Evolutionary conservation across 2,888 invertebrate genomes (phyloP).

Genomic region (Thera obeliscata): DNA sequence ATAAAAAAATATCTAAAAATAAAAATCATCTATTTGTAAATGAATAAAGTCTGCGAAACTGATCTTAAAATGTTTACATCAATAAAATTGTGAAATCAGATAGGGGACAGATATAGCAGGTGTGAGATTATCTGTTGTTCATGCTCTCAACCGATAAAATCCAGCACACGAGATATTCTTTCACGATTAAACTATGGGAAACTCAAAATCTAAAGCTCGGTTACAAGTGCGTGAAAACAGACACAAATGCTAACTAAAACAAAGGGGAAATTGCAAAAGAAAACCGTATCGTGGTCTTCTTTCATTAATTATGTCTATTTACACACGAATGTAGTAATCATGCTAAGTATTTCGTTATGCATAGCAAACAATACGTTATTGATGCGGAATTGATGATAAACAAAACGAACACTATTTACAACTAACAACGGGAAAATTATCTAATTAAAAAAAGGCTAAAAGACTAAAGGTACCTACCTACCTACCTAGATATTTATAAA

Average conservation of each 20-base stretch:
- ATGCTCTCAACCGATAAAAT: conserved; percentile 11
- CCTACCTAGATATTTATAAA: neutral
- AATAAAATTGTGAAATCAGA: neutral
- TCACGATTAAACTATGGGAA: conserved; percentile 30
- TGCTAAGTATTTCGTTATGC: conserved; percentile 46
- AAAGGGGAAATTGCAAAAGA: conserved; percentile 44
- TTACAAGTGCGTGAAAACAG: conserved; percentile 46
- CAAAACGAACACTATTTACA: conserved; percentile 6
- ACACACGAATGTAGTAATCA: conserved; percentile 42
- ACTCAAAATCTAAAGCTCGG: conserved; percentile 31
- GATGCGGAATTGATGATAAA: conserved; percentile 35
- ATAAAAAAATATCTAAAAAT: no score
- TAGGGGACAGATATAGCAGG: neutral
- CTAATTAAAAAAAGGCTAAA: neutral
- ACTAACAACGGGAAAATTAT: conserved; percentile 1
- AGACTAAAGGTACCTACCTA: no score
- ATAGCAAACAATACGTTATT: conserved; percentile 41
- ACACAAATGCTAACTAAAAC: conserved; percentile 43
- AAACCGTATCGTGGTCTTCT: conserved; percentile 42
- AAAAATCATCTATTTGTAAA: no score
- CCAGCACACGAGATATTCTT: conserved; percentile 5
- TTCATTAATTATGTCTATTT: conserved; percentile 41
- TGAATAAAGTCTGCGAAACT: no score
- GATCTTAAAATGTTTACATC: no score
- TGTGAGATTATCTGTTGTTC: neutral